Conservation (phyloP, 2,797 vertebrate species). For the Epinephelus coioides region DNA sequence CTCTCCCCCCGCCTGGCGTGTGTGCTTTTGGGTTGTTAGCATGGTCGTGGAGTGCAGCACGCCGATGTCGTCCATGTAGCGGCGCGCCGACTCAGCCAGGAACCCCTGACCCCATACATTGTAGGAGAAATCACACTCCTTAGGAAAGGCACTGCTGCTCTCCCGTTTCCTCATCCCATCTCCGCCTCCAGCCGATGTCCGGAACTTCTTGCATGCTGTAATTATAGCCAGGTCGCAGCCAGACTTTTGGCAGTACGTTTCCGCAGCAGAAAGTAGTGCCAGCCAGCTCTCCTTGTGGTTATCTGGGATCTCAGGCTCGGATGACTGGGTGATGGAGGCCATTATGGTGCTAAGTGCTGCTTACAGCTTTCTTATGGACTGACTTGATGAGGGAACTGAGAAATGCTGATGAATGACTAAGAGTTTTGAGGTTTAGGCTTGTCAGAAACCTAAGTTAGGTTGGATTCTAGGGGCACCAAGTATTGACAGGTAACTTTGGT, state of each 20-base stretch:
- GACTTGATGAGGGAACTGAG: conserved; percentile 22
- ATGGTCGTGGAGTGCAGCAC: conserved; percentile 90
- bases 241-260: conserved; percentile 90
- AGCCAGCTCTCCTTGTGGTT: conserved; percentile 94
- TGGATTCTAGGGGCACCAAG: neutral
- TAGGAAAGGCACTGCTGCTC: conserved; percentile 65
- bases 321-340: conserved; percentile 83
- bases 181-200: conserved; percentile 56
- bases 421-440: conserved; percentile 2
- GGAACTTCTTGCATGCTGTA: conserved; percentile 88
- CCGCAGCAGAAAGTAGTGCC: conserved; percentile 88
- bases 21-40: conserved; percentile 85
- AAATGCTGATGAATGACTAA: conserved; percentile 29
- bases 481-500: conserved; percentile 50
- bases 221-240: conserved; percentile 93
- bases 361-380: conserved; percentile 22
- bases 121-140: conserved; percentile 87
- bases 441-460: neutral
- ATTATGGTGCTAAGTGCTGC: conserved; percentile 69
- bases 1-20: conserved; percentile 66
- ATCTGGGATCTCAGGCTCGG: conserved; percentile 88
- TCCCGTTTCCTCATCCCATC: conserved; percentile 75
- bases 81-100: conserved; percentile 88
- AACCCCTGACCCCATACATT: conserved; percentile 90
- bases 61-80: conserved; percentile 93